Evolutionary conservation across 2,888 invertebrate species (phyloP), one percentile per base, ranked within the genome.

Genomic region (Mythimna lalbum): DNA sequence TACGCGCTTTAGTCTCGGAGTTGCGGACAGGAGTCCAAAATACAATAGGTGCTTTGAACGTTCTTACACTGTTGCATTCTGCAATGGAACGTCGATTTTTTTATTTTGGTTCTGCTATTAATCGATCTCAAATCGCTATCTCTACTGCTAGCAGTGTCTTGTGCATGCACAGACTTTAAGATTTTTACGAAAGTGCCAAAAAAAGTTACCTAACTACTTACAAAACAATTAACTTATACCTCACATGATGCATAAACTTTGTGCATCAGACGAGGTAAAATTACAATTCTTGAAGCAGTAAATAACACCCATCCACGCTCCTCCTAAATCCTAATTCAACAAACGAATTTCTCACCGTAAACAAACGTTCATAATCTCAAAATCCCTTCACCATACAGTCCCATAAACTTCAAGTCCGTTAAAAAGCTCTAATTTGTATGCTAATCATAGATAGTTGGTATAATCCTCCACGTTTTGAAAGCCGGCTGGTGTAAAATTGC

Each of bases 391-490:
- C 73, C 65, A 70, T 78, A 81, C 65, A 81, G 1, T 55, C 56
- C 68, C 81, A 84, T 87, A 84, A 88, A 87, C 78, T 53, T 43
- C 36, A 73, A 69, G 64, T 50, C 63, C 70, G 80, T 86, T 84
- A 89, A 90, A 89, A 90, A 89, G 87, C 80, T 76, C 81, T 87
- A 86, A 90, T 91, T 90, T 90, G 89, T 90, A 90, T 91, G 90
- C 82, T 88, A 90, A 90, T 90, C 84, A 85, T 83, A 86, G 84
- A 87, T 89, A 87, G 87, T 90, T 85, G 69, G 70, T 83, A 83
- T 88, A 89, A 89, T 80, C 82, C 78, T 52, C 31, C 61, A 66
- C 80, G 76, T 75, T 74, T 59, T 65, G 57, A 80, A 78, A 73
- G 64, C 80, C 71, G 39, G 56, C 39, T 68, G 80, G 62, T 64